These are phyloP conservation scores for Holothuria leucospilota DNA, from an alignment of 53 echinoderm and acorn worm species.

Conservation along the genomic window DNA sequence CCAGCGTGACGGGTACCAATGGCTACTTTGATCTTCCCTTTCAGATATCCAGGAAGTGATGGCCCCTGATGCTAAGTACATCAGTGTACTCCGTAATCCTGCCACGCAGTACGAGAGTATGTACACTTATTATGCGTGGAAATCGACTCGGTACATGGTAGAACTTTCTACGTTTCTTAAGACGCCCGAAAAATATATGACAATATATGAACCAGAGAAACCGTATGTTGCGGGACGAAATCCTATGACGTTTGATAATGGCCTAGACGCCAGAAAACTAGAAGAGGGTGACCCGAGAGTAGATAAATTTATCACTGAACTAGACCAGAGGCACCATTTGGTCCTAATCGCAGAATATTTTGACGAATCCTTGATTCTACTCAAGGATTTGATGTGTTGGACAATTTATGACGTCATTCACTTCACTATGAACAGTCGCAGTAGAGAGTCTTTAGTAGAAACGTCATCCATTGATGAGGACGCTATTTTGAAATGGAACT, in stretches of 20 bases:
- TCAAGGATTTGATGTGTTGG: conserved; percentile 91
- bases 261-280: conserved; percentile 77
- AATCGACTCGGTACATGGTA: conserved; percentile 60
- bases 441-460: conserved; percentile 60
- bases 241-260: conserved; percentile 91
- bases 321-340: conserved; percentile 66
- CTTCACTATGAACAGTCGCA: conserved; percentile 91
- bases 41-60: conserved; percentile 73
- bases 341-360: conserved; percentile 91
- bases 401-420: conserved; percentile 73
- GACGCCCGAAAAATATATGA: conserved; percentile 63
- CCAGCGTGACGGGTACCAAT: too few species aligned
- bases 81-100: conserved; percentile 81
- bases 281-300: conserved; percentile 54
- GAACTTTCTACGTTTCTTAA: conserved; percentile 68
- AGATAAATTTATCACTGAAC: conserved; percentile 54
- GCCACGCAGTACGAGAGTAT: conserved; percentile 90
- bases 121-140: conserved; percentile 84
- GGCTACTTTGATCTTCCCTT: not conserved
- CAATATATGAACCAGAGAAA: conserved; percentile 54
- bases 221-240: conserved; percentile 76
- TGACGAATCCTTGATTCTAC: conserved; percentile 88
- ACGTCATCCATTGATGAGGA: conserved; percentile 40
- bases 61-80: conserved; percentile 74
- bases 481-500: conserved; percentile 81